Evolutionary conservation across 2,113 vertebrate genomes (phyloP), one percentile per base, ranked within the genome.

Genomic region (Notiomystis cincta): DNA sequence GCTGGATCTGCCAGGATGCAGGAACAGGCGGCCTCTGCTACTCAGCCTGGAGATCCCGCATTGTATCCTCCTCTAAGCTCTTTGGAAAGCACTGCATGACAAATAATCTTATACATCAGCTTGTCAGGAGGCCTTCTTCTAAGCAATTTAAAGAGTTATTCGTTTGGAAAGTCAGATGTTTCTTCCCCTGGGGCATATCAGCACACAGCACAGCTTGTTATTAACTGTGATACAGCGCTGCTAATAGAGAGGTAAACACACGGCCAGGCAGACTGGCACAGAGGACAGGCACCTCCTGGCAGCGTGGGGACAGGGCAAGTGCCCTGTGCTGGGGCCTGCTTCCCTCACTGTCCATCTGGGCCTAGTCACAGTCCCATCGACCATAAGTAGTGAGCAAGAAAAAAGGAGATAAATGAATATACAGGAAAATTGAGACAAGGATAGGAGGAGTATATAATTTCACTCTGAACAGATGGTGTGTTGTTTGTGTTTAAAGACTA

Each of bases 111-210:
- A n/a, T 23, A 42, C n/a, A 60, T 87, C 65, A 72, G 13, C 57
- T 85, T 91, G 89, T 87, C 25, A 35, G 67, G 48, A 72, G 76
- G 23, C 57, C 89, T 79, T 51, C 40, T 81, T 89, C 53, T 67
- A 84, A 84, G 69, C 45, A 84, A 51, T 48, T 92, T 89, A 84
- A 87, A 92, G 79, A 78, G 54, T 78, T 89, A 54, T 65, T 95
- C n/a, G 42, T 87, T 91, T 80, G 80, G 54, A 48, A 95, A 91
- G 70, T 44, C 81, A 87, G 80, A n/a, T 28, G 2, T 67, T 82
- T 89, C 70, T 89, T 91, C 33, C 72, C 57, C n/a, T 17, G 57
- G 61, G 61, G 65, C 64, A 19, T 48, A 64, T 75, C 80, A 71
- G 72, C 51, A 20, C 53, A 33, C 20, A 75, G 48, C 61, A 73